Evolutionary conservation across 2,888 invertebrate genomes (phyloP), one percentile per base, ranked within the genome.

Genomic region (Drosophila buzzatii): DNA sequence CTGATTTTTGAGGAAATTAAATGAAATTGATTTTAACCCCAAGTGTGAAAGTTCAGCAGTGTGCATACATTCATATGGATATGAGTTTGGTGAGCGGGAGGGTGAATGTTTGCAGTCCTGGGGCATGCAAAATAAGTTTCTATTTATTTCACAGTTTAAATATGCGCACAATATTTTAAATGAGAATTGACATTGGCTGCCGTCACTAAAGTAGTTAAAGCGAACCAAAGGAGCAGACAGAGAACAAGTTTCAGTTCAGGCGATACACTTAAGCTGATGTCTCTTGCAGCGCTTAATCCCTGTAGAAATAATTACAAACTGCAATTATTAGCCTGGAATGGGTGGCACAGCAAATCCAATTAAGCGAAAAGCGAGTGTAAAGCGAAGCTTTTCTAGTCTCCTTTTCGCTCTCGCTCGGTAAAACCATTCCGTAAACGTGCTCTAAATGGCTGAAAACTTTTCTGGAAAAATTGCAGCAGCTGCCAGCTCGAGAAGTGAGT

Each of bases 361-460:
- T 85, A 85, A 85, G 85, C 84, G 85, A 81, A 89, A 84, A 86
- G 85, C 89, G 78, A 80, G 77, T 84, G 74, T 88, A 84, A 88
- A 85, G 78, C 79, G 64, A 77, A 57, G 79, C 71, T 84, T 81
- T 79, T 74, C 68, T 60, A 47, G 51, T 61, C 60, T 45, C 27
- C 42, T 18, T 41, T 55, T 63, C 20, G 4, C 3, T 10, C 16
- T 31, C n/a, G n/a, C n/a, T n/a, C n/a, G n/a, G 57, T 41, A 20
- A 18, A 55, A 20, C 52, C 35, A 45, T 42, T 57, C 49, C 67
- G 63, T 67, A 81, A 78, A 82, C 75, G 82, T 68, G 42, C 68
- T 71, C 79, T 76, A 76, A 76, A 78, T 60, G 62, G 58, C 59
- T 63, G 56, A 55, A 55, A 74, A 76, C 60, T 70, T 78, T 68